Conservation (phyloP, 2,113 vertebrate species). For the Rhinopomastus cyanomelas region DNA sequence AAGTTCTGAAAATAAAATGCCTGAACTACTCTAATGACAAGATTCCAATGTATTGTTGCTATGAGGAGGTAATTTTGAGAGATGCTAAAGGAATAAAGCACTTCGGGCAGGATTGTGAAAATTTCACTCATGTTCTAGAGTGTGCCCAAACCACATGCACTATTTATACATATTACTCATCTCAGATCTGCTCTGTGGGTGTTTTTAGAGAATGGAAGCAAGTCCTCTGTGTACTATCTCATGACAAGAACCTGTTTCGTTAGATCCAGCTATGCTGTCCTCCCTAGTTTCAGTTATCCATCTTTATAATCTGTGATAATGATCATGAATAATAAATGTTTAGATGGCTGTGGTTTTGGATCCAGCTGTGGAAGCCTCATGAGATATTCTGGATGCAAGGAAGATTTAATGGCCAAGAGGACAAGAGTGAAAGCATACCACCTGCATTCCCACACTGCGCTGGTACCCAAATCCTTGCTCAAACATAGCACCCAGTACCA, state of each 20-base stretch:
- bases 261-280: not conserved
- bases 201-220: not conserved
- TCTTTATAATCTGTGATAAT: not conserved
- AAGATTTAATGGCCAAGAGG: not conserved
- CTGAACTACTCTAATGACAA: not conserved
- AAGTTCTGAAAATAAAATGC: constrained; percentile 50
- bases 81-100: not conserved
- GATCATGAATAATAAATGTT: not conserved
- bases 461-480: not conserved
- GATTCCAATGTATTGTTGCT: not conserved
- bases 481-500: not conserved
- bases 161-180: not conserved
- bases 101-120: not conserved
- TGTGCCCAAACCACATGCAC: not conserved
- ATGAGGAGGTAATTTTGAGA: not conserved
- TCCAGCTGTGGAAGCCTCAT: not conserved
- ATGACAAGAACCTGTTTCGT: not conserved
- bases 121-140: not conserved
- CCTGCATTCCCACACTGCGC: not conserved
- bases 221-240: not conserved
- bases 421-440: not conserved
- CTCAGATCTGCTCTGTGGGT: not conserved
- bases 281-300: not conserved
- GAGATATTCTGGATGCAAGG: not conserved
- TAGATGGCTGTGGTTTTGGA: not conserved